A percentile compares a stretch with the other conserved stretches of the same genome.
Evolutionary conservation across 2,113 vertebrate species (phyloP).

Genomic region (Neofelis nebulosa): DNA sequence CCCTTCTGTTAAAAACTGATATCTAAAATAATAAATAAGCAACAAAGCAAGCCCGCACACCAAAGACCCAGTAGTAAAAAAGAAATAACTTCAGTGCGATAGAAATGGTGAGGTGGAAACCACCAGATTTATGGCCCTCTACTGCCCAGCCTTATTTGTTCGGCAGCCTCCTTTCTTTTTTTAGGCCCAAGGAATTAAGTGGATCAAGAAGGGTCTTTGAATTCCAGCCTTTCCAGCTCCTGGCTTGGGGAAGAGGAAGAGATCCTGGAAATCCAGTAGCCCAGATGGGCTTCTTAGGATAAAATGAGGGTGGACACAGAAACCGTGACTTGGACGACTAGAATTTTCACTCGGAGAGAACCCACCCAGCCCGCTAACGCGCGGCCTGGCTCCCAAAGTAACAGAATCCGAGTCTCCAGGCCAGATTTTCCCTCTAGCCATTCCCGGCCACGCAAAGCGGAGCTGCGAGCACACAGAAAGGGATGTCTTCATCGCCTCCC

Average conservation of each 20-base stretch:
- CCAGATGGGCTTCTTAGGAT: neutral
- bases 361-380: neutral
- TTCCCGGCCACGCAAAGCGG: constrained; percentile 69
- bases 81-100: neutral
- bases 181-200: constrained; percentile 1
- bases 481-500: constrained; percentile 72
- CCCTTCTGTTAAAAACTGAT: neutral
- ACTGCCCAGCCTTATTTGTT: neutral
- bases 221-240: neutral
- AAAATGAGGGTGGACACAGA: neutral
- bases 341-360: neutral
- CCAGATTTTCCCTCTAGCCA: constrained; percentile 83
- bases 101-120: neutral
- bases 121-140: neutral
- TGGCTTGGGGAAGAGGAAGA: neutral
- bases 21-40: neutral
- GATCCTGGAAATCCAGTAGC: neutral
- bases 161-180: constrained; percentile 3
- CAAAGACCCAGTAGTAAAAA: neutral
- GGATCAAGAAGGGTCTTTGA: neutral
- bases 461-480: constrained; percentile 68
- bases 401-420: constrained; percentile 75
- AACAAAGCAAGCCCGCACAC: neutral
- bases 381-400: neutral
- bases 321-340: neutral